phyloP scores from a whole-genome alignment of 2,113 vertebrate species.

The Triplophysa dalaica region DNA sequence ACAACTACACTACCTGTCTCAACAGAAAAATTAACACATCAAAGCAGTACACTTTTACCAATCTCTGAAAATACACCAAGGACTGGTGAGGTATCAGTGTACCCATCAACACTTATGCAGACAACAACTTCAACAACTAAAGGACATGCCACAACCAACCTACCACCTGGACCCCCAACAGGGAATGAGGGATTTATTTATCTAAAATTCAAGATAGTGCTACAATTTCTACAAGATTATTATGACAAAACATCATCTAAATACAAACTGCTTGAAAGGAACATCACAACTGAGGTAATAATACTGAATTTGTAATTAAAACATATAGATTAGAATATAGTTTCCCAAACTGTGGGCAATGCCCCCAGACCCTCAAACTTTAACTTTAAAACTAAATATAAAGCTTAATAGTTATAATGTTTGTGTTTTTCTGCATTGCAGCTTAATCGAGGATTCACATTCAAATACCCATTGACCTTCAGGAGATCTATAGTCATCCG shows the following conservation, averaged over 20 bases:
- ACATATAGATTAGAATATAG: neutral
- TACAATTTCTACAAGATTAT: neutral
- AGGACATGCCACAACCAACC: neutral
- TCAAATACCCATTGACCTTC: neutral
- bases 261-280: neutral
- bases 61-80: no score
- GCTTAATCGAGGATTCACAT: constrained; percentile 1
- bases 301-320: neutral
- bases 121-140: no score
- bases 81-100: neutral
- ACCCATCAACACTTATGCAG: no score
- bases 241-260: neutral
- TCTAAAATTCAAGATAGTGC: neutral
- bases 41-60: no score
- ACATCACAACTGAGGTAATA: constrained; percentile 1
- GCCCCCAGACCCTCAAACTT: no score
- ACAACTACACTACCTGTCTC: no score
- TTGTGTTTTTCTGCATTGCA: neutral
- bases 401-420: neutral
- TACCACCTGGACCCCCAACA: neutral
- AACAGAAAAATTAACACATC: neutral
- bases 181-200: neutral
- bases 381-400: no score
- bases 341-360: no score
- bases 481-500: neutral